Percentiles rank a stretch among this genome's conserved stretches.
Conservation (phyloP, 2,113 vertebrate genomes). For the Callocephalon fimbriatum region DNA sequence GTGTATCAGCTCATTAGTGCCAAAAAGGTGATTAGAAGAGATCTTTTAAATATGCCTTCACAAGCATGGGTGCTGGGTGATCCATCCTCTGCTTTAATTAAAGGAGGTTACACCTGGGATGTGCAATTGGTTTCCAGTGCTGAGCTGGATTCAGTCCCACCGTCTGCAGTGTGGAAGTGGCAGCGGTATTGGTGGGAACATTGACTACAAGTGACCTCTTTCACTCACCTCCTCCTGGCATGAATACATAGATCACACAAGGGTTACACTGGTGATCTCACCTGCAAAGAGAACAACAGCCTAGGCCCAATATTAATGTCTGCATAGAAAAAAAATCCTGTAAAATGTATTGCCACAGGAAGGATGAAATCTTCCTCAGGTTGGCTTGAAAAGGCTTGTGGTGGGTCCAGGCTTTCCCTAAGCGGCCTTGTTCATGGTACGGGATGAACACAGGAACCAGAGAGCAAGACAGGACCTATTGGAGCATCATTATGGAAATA, state of each 20-base stretch:
- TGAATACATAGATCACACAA: background rate
- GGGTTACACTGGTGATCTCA: background rate
- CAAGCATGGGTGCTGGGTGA: background rate
- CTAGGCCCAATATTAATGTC: background rate
- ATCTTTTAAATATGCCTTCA: background rate
- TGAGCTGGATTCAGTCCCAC: background rate
- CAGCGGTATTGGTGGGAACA: background rate
- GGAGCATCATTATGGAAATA: background rate
- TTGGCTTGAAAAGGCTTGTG: background rate
- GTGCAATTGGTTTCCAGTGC: background rate
- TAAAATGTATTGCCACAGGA: background rate
- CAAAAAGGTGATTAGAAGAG: background rate
- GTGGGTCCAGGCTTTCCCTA: background rate
- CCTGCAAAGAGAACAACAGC: background rate
- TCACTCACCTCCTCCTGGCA: background rate
- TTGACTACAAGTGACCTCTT: background rate
- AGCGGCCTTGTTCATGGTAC: background rate
- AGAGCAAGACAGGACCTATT: rapidly evolving
- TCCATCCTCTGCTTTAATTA: background rate
- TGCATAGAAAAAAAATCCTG: background rate
- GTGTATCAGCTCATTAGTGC: background rate
- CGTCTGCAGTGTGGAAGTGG: background rate
- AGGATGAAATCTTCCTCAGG: background rate
- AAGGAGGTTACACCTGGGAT: background rate
- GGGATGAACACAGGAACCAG: background rate